Evolutionary conservation across 2,888 invertebrate genomes (phyloP).

Genomic region (Chaetogeoica ovagalla): DNA sequence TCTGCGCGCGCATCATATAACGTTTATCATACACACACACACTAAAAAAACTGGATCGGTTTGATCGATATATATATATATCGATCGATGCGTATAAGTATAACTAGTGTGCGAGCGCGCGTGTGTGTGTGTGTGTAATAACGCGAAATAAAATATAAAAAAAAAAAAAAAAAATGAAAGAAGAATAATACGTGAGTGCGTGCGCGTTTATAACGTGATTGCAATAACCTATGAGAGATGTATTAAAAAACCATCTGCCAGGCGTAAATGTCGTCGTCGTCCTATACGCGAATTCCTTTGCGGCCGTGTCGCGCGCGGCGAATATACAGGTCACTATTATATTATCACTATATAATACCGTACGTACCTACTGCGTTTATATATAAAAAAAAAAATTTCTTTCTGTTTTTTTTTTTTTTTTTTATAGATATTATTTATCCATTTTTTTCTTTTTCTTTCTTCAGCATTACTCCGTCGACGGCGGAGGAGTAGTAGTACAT

Average conservation of each 20-base stretch:
- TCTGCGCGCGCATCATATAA: not conserved
- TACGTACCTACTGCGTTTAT: not conserved
- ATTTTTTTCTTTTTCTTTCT: slow-evolving; percentile 9
- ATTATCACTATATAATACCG: no score
- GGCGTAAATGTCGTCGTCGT: slow-evolving; percentile 35
- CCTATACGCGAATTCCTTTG: slow-evolving; percentile 24
- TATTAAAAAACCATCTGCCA: slow-evolving; percentile 45
- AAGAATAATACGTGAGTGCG: not conserved
- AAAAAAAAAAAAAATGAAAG: not conserved
- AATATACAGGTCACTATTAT: no score
- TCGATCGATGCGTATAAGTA: not conserved
- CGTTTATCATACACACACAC: not conserved
- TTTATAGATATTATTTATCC: not conserved
- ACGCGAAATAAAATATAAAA: slow-evolving; percentile 7
- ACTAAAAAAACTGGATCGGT: slow-evolving; percentile 37
- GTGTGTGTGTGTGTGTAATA: not conserved
- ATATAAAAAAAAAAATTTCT: not conserved
- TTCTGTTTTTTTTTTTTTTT: no score
- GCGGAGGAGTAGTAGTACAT: no score
- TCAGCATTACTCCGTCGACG: not conserved
- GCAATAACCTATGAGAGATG: slow-evolving; percentile 38
- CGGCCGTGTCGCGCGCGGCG: not conserved
- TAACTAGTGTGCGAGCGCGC: no score
- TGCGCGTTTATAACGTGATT: slow-evolving; percentile 29
- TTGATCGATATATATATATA: not conserved